Evolutionary conservation across 2,113 vertebrate species (phyloP).

Genomic region (Nycticorax nycticorax): DNA sequence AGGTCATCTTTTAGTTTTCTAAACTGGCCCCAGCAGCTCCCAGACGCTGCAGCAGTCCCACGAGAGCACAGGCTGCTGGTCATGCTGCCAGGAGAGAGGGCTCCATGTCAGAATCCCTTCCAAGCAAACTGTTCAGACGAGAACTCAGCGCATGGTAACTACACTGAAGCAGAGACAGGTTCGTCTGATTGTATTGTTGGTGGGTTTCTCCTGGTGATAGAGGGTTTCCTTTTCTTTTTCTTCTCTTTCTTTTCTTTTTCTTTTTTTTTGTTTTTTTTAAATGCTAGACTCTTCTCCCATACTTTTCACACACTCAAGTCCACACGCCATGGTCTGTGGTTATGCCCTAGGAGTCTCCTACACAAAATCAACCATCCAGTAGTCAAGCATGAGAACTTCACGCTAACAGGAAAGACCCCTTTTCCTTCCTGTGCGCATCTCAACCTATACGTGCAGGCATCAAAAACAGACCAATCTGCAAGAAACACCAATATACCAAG

Average conservation of each 20-base stretch:
- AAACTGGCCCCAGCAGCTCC: not conserved
- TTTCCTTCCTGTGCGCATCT: not conserved
- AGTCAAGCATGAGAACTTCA: slow-evolving; percentile 42
- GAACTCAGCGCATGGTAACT: not conserved
- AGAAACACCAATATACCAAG: slow-evolving; percentile 35
- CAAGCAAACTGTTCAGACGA: not conserved
- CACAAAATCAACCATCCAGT: slow-evolving; percentile 13
- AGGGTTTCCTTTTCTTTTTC: not conserved
- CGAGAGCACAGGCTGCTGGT: not conserved
- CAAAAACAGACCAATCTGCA: slow-evolving; percentile 21
- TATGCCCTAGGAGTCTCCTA: not conserved
- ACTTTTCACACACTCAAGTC: not conserved
- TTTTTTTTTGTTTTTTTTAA: not conserved
- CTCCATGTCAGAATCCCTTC: not conserved
- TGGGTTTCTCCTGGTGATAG: not conserved
- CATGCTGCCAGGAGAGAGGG: not conserved
- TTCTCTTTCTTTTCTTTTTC: too few species aligned
- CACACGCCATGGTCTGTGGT: not conserved
- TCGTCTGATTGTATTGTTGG: not conserved
- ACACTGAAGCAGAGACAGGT: not conserved
- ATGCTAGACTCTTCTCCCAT: not conserved
- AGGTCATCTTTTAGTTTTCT: not conserved
- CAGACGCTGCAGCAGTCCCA: not conserved
- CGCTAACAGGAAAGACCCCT: not conserved
- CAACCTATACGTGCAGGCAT: slow-evolving; percentile 8